Evolutionary conservation across 2,113 vertebrate species (phyloP).

Genomic region (Neotoma lepida): DNA sequence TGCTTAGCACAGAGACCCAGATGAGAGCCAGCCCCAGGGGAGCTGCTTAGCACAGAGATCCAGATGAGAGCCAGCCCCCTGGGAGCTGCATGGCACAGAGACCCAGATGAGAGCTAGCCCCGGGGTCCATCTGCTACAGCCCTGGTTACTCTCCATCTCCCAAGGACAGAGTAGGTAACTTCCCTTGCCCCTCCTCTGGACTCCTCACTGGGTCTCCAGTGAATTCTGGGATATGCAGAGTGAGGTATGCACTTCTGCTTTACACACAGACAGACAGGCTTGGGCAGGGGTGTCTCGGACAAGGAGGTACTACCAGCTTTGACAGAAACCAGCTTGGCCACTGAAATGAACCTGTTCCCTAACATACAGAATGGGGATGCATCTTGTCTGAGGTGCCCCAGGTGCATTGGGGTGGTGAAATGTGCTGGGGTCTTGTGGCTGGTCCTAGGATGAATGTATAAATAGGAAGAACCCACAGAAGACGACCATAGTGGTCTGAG

Average conservation of each 20-base stretch:
- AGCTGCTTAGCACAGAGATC: background rate
- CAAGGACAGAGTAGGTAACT: rapidly evolving
- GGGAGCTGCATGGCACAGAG: background rate
- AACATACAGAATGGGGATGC: rapidly evolving
- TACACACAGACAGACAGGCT: background rate
- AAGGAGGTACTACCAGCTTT: rapidly evolving
- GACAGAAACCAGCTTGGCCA: background rate
- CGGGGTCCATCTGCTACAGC: background rate
- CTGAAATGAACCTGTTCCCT: background rate
- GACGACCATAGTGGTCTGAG: background rate
- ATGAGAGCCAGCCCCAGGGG: background rate
- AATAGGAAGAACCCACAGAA: background rate
- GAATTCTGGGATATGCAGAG: background rate
- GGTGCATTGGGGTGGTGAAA: background rate
- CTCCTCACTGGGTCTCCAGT: background rate
- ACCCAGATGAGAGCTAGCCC: background rate
- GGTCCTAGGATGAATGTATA: background rate
- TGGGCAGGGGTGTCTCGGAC: rapidly evolving
- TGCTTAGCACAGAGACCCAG: background rate
- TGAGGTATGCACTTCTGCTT: background rate
- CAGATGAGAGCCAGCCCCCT: background rate
- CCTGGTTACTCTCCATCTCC: background rate
- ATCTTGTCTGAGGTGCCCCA: background rate
- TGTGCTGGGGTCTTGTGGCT: background rate
- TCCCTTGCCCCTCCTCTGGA: background rate